Evolutionary conservation across 2,888 invertebrate genomes (phyloP).

Genomic region (Ectropis crepuscularia): DNA sequence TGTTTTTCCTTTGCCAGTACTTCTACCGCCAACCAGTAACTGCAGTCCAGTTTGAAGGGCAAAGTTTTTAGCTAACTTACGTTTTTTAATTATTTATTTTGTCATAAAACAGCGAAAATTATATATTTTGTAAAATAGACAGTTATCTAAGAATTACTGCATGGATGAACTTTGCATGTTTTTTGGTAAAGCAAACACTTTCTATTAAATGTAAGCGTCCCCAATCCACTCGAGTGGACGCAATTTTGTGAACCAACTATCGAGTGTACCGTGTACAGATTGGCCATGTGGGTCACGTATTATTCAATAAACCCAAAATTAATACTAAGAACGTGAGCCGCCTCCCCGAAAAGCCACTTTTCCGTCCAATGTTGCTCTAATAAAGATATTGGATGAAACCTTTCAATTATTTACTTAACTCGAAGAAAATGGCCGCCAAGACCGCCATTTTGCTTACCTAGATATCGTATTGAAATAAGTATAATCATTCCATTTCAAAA

Average conservation of each 20-base stretch:
- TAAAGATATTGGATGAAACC: slow-evolving; percentile 57
- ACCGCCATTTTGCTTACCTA: slow-evolving; percentile 40
- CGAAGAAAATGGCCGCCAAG: slow-evolving; percentile 41
- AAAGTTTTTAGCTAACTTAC: no score
- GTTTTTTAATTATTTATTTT: no score
- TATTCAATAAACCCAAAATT: slow-evolving; percentile 82
- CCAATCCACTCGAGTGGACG: slow-evolving; percentile 64
- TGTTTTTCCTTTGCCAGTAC: no score
- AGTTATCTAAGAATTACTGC: no score
- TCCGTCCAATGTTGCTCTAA: slow-evolving; percentile 62
- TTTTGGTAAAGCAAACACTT: slow-evolving; percentile 21
- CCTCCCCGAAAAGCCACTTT: slow-evolving; percentile 60
- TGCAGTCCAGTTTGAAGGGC: no score
- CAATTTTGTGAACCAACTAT: slow-evolving; percentile 66
- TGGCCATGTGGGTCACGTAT: slow-evolving; percentile 74
- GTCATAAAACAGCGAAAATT: no score
- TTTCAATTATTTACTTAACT: slow-evolving; percentile 52
- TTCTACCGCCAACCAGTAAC: no score
- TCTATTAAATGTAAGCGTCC: slow-evolving; percentile 48
- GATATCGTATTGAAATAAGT: slow-evolving; percentile 41
- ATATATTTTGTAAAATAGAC: no score
- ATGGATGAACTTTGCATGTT: no score
- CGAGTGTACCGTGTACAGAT: slow-evolving; percentile 52
- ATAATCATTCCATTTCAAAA: slow-evolving; percentile 54
- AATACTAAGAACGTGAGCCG: slow-evolving; percentile 73